Percentiles rank a stretch among this genome's conserved stretches.
phyloP scores from a whole-genome alignment of 2,113 vertebrate species.

The Zosterops lateralis region DNA sequence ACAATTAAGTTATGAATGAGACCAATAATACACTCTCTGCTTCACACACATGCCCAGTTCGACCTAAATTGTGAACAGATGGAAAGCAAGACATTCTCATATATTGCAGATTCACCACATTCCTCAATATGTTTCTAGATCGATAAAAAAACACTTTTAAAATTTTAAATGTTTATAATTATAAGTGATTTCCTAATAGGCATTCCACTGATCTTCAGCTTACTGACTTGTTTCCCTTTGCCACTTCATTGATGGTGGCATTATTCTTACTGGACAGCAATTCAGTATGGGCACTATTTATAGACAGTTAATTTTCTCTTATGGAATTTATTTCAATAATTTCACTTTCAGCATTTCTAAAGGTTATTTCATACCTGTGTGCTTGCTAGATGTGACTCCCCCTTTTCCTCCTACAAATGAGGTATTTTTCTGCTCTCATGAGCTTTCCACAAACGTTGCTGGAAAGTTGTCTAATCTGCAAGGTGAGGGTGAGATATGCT shows the following conservation, averaged over 20 bases:
- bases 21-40: background rate
- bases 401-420: background rate
- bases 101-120: background rate
- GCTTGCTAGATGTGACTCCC: background rate
- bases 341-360: background rate
- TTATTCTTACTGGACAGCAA: background rate
- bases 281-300: background rate
- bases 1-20: background rate
- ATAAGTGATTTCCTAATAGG: background rate
- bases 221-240: background rate
- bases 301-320: background rate
- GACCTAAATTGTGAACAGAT: background rate
- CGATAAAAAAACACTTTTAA: background rate
- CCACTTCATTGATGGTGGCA: background rate
- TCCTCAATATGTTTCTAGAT: background rate
- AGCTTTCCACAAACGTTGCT: background rate
- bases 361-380: background rate
- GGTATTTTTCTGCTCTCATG: background rate
- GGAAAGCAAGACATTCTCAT: background rate
- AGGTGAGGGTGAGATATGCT: fast-evolving
- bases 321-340: background rate
- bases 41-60: background rate
- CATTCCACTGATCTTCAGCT: background rate
- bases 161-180: background rate
- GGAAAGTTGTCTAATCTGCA: background rate